Conservation (phyloP, 2,797 vertebrate species). For the Pelochelys cantorii region DNA sequence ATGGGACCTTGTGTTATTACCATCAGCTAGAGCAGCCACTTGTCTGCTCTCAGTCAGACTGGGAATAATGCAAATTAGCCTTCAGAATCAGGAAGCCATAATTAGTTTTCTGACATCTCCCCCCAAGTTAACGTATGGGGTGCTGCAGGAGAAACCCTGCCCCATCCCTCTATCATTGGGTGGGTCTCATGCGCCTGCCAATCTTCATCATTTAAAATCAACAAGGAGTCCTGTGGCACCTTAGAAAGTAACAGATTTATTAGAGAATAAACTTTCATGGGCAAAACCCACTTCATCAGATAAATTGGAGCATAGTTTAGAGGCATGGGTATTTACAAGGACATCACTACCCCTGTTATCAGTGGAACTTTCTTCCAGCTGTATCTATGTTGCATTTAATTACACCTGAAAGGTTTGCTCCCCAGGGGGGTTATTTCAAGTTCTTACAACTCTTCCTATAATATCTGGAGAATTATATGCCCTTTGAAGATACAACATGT, state of each 20-base stretch:
- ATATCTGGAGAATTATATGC: not conserved
- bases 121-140: not conserved
- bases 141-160: not conserved
- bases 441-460: not conserved
- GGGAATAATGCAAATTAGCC: not conserved
- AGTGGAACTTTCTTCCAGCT: slow-evolving; percentile 24
- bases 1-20: not conserved
- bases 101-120: not conserved
- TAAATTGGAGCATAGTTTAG: too few species aligned
- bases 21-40: not conserved
- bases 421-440: not conserved
- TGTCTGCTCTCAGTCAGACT: not conserved
- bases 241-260: too few species aligned
- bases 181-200: not conserved
- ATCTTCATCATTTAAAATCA: slow-evolving; percentile 10
- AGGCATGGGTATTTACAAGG: too few species aligned
- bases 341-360: not conserved
- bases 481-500: not conserved
- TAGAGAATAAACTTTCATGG: too few species aligned
- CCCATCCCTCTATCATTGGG: not conserved
- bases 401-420: slow-evolving; percentile 36
- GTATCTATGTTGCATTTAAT: slow-evolving; percentile 20
- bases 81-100: not conserved
- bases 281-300: too few species aligned
- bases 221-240: too few species aligned